Evolutionary conservation across 2,888 invertebrate genomes (phyloP).

Genomic region (Amphipoea oculea): DNA sequence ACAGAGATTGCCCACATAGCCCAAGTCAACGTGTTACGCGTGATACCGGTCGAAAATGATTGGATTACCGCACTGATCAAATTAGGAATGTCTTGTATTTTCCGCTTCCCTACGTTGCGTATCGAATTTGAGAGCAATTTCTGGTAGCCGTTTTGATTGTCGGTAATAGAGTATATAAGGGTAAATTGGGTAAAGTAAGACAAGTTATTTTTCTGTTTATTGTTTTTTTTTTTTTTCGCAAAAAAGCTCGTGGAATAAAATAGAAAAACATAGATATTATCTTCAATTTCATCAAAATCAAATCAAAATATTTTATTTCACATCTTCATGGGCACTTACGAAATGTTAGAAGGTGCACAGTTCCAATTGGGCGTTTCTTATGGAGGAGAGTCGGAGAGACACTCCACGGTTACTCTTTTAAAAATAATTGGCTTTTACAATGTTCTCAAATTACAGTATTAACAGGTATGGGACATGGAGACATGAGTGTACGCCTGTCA

Average conservation of each 20-base stretch:
- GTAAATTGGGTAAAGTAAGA: conserved; percentile 8
- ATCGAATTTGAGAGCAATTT: conserved; percentile 72
- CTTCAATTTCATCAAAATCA: background rate
- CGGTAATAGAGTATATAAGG: conserved; percentile 38
- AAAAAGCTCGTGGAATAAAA: background rate
- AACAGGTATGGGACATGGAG: background rate
- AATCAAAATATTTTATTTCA: background rate
- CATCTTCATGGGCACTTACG: background rate
- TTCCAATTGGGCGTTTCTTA: background rate
- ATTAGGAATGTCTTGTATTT: conserved; percentile 85
- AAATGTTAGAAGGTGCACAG: background rate
- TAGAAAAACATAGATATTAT: too few relatives aligned
- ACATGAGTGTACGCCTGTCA: background rate
- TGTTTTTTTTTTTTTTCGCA: background rate
- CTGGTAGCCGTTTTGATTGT: conserved; percentile 34
- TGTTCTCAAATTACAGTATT: background rate
- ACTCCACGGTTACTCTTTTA: background rate
- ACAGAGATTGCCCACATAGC: conserved; percentile 53
- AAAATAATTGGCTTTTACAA: background rate
- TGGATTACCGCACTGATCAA: conserved; percentile 84
- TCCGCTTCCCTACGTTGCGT: conserved; percentile 73
- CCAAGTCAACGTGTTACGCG: conserved; percentile 62
- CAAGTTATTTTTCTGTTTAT: background rate
- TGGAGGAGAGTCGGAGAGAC: background rate
- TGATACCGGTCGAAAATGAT: conserved; percentile 79